Base-by-base conservation (phyloP, 2,113 vertebrate genomes). In the Daphoenositta chrysoptera region DNA sequence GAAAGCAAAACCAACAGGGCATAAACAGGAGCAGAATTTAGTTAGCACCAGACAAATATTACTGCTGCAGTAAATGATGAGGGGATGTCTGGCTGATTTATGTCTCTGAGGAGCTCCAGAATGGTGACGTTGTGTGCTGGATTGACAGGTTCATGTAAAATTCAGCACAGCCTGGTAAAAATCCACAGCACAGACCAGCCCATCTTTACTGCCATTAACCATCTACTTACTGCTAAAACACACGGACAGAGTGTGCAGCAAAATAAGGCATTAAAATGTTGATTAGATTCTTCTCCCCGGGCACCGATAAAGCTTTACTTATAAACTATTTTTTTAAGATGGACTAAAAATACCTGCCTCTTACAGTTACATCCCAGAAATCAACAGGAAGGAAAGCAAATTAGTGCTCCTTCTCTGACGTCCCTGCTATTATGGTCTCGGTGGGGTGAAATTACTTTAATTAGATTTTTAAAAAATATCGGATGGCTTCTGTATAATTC, bases 61-160 rank as follows among this genome's bases (percentile, higher is more conserved):
- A 42, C 31, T 2, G 2, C 58, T 73, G 57, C 61, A 31, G 80
- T 61, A 87, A 93, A 89, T 93, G 42, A 93, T 39, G 70, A 95
- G 80, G 89, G 28, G 40, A 71, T 60, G 56, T 72, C 53, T 85
- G 57, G 53, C 53, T 70, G 61, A 82, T 65, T 77, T 33, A 45
- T 69, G n/a, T 76, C 79, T 82, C 81, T 21, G 60, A 92, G 83
- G 70, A 88, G 61, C 8, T 2, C 70, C 40, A 17, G 35, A 50
- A 75, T 47, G 39, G 77, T 88, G 58, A 42, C 2, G 3, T 64
- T 60, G 30, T 10, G 54, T 47, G 42, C 54, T 70, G 22, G 44
- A 76, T 51, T 91, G 96, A 95, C 97, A 96, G 95, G 61, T 94
- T 98, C 93, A 94, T 98, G 97, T 95, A 97, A 98, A 97, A 98